A percentile compares a stretch with the other conserved stretches of the same genome.
Evolutionary conservation across 2,888 invertebrate genomes (phyloP).

Genomic region (Agrochola litura): DNA sequence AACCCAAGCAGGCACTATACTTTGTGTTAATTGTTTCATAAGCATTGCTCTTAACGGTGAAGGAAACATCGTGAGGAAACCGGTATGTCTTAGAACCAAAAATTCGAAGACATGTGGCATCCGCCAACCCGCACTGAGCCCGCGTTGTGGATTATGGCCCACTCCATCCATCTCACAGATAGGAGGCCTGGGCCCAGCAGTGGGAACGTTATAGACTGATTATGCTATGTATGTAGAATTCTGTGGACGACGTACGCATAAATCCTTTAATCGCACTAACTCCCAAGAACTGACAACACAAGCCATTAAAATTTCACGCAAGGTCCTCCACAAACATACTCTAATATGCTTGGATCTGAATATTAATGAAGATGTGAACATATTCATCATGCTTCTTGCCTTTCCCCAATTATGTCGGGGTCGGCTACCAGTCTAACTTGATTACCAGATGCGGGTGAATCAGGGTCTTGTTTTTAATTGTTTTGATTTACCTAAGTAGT

Average conservation of each 20-base stretch:
- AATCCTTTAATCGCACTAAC: slow-evolving; percentile 23
- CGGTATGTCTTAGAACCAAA: background rate
- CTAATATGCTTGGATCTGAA: slow-evolving; percentile 21
- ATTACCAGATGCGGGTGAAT: slow-evolving; percentile 12
- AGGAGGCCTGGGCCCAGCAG: background rate
- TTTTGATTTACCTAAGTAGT: background rate
- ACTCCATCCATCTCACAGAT: background rate
- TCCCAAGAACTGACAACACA: slow-evolving; percentile 1
- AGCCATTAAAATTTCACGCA: slow-evolving; percentile 39
- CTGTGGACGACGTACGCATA: background rate
- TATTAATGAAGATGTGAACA: slow-evolving; percentile 33
- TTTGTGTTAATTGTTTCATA: too few relatives aligned
- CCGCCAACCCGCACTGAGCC: background rate
- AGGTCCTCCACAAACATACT: background rate
- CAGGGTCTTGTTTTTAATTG: background rate
- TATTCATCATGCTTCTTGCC: slow-evolving; percentile 28
- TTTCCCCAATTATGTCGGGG: slow-evolving; percentile 12
- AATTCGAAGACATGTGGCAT: background rate
- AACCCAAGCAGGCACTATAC: too few relatives aligned
- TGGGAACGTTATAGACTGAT: background rate
- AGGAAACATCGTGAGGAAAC: too few relatives aligned
- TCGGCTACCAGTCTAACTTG: background rate
- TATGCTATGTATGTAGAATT: background rate
- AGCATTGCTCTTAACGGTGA: background rate
- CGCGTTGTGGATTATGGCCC: background rate